Base-by-base conservation (phyloP, 2,113 vertebrate genomes). In the Leptobrachium ailaonicum region DNA sequence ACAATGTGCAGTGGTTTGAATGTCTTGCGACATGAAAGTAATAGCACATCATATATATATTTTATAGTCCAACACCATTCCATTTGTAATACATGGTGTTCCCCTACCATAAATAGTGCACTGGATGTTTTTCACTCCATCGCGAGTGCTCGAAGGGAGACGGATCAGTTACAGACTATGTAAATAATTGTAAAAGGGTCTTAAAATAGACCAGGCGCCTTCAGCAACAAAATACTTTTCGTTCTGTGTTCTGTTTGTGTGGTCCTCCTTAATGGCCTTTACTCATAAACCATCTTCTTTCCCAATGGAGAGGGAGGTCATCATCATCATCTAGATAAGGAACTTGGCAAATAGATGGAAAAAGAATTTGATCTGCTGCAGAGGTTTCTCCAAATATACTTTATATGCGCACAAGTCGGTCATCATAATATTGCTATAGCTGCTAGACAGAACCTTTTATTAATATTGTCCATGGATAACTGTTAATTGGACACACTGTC, bases 61-160 rank as follows among this genome's bases (percentile, higher is more conserved):
- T 76, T 76, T 71, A 70, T 77, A 71, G 76, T 77, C 45, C 70
- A 41, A 62, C 76, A 77, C 76, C 76, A 79, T 79, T 71, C 77
- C 77, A 64, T 66, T 45, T 43, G 56, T 73, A 79, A 64, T 72
- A 73, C 60, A 79, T 50, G 77, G 77, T 72, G 45, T 79, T 73
- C 45, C 77, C 77, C 77, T 4, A 14, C 2, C 71, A 72, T 72
- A 79, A 72, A 79, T 71, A 79, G 70, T 32, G 11, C 60, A 54
- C 69, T 66, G 69, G 60, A 14, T 64, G 40, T 42, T 68, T 68
- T 68, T 42, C 66, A 11, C 66, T 40, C 13, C 66, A 68, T 60
- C 56, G 32, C 5, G 11, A 45, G 67, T 63, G 56, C 76, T 60
- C 32, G 68, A n/a, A 12, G 64, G 68, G 47, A 42, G 47, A 14